Evolutionary conservation across 2,797 vertebrate genomes (phyloP).

Genomic region (Malurus splendens): DNA sequence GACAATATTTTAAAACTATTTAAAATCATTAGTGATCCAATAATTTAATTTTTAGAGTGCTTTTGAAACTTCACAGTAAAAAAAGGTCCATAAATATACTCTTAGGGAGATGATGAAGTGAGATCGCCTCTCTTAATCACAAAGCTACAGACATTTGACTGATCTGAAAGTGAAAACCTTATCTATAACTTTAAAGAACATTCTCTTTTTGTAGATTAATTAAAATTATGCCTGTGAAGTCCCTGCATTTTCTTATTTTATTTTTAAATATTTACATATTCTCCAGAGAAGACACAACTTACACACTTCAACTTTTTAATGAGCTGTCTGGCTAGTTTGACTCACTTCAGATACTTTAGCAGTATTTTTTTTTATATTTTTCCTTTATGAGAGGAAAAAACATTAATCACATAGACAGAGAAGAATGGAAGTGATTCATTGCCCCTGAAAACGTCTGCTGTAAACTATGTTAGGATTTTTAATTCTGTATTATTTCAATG

Average conservation of each 20-base stretch:
- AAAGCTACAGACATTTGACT: background rate
- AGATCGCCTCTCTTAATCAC: background rate
- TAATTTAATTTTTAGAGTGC: background rate
- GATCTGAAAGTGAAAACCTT: background rate
- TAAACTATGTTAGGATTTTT: background rate
- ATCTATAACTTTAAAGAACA: background rate
- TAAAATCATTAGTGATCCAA: background rate
- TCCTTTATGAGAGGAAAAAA: background rate
- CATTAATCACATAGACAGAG: background rate
- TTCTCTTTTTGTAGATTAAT: background rate
- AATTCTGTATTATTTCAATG: background rate
- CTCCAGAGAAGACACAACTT: background rate
- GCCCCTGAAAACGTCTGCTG: background rate
- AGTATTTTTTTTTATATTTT: background rate
- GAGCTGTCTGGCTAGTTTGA: background rate
- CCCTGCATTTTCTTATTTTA: background rate
- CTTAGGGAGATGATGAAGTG: background rate
- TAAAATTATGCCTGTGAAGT: background rate
- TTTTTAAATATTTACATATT: conserved; percentile 4
- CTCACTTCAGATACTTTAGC: background rate
- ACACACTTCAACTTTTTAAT: background rate
- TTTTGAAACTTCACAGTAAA: background rate
- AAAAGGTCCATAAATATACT: background rate
- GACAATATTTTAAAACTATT: background rate
- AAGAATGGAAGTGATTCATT: background rate